Evolutionary conservation across 2,113 vertebrate genomes (phyloP).

Genomic region (Laterallus jamaicensis): DNA sequence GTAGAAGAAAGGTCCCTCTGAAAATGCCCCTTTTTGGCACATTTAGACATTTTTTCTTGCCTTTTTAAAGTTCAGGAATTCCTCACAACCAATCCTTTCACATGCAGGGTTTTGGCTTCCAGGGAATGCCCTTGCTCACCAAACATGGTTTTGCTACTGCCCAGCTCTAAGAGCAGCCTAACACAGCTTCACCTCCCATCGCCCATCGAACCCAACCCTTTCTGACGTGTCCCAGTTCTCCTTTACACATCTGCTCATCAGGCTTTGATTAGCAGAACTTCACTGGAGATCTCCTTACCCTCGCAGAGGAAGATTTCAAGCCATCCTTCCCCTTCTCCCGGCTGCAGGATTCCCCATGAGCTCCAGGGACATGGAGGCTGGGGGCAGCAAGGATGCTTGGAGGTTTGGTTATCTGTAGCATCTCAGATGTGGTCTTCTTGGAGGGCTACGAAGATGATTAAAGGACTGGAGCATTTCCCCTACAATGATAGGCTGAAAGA

Average conservation of each 20-base stretch:
- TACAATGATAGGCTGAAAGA: no score
- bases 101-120: not conserved
- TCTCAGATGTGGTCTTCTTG: not conserved
- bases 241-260: not conserved
- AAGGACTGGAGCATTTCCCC: no score
- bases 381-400: not conserved
- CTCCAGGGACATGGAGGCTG: rapidly evolving
- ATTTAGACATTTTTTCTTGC: not conserved
- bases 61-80: not conserved
- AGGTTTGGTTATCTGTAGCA: not conserved
- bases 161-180: not conserved
- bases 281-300: not conserved
- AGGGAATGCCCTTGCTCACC: not conserved
- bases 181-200: not conserved
- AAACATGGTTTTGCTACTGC: not conserved
- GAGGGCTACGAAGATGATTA: no score
- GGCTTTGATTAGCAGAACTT: not conserved
- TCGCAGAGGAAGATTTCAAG: not conserved
- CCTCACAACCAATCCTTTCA: not conserved
- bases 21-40: not conserved
- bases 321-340: not conserved
- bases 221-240: rapidly evolving
- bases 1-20: not conserved
- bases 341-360: rapidly evolving
- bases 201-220: not conserved